A percentile compares a stretch with the other conserved stretches of the same genome.
phyloP scores from a whole-genome alignment of 1,140 invertebrate species.

The Apis laboriosa region DNA sequence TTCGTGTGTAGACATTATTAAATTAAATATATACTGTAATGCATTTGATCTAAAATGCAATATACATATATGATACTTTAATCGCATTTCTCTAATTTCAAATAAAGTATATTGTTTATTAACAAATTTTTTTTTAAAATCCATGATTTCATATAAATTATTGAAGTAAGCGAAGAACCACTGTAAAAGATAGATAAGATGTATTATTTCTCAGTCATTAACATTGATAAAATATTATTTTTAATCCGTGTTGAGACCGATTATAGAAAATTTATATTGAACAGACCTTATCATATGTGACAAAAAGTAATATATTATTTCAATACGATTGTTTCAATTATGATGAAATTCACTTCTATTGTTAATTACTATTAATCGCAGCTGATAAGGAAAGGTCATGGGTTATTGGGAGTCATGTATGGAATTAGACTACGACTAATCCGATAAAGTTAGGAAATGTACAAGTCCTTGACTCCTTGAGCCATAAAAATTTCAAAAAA shows the following conservation, averaged over 20 bases:
- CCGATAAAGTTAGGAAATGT: constrained; percentile 10
- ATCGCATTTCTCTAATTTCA: background rate
- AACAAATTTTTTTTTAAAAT: background rate
- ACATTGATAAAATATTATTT: constrained; percentile 50
- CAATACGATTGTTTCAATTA: constrained; percentile 39
- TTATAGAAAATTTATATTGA: constrained; percentile 17
- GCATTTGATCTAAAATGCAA: background rate
- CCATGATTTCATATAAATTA: background rate
- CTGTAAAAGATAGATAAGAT: background rate
- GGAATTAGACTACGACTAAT: constrained; percentile 46
- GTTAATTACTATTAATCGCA: constrained; percentile 35
- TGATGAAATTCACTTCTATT: constrained; percentile 39
- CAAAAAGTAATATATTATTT: constrained; percentile 12
- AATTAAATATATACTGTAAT: no score
- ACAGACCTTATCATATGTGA: constrained; percentile 27
- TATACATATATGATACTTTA: background rate
- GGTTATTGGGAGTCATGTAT: constrained; percentile 36
- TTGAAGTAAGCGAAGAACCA: background rate
- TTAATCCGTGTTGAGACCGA: background rate
- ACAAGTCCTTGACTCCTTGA: constrained; percentile 35
- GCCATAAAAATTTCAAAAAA: constrained; percentile 31
- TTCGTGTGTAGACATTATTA: background rate
- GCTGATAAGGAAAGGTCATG: constrained; percentile 15
- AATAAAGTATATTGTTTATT: background rate
- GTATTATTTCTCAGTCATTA: constrained; percentile 1